phyloP scores from a whole-genome alignment of 1,140 invertebrate species.

The Drosophila lini region DNA sequence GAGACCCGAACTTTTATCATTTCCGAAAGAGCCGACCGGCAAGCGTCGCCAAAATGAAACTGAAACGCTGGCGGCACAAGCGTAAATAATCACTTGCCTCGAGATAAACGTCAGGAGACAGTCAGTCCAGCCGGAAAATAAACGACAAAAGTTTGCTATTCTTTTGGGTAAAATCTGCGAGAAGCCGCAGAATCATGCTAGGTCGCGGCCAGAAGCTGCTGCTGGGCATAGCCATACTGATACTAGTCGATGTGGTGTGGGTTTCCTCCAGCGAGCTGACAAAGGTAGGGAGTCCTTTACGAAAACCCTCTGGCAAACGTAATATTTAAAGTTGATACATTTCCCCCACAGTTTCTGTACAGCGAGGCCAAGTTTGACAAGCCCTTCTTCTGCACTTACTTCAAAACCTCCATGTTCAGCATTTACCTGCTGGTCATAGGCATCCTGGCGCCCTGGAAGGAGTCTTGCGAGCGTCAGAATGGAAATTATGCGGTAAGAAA shows the following conservation, averaged over 20 bases:
- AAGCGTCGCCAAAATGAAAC: conserved; percentile 63
- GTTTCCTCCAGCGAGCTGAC: conserved; percentile 94
- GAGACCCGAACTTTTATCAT: conserved; percentile 12
- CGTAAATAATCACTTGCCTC: conserved; percentile 62
- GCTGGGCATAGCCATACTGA: conserved; percentile 90
- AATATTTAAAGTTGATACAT: conserved; percentile 13
- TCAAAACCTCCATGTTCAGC: conserved; percentile 95
- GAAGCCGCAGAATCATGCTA: conserved; percentile 49
- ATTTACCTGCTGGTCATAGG: conserved; percentile 93
- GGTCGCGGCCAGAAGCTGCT: conserved; percentile 89
- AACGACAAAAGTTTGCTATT: conserved; percentile 13
- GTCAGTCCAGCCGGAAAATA: conserved; percentile 21
- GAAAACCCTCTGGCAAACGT: not conserved
- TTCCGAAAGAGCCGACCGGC: conserved; percentile 7
- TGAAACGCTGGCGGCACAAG: conserved; percentile 71
- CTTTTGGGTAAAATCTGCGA: conserved; percentile 4
- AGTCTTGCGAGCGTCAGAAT: conserved; percentile 88
- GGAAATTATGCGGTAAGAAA: conserved; percentile 87
- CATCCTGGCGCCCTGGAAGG: conserved; percentile 92
- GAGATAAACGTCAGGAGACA: conserved; percentile 22
- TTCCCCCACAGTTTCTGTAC: conserved; percentile 91
- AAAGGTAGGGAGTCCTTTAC: conserved; percentile 86
- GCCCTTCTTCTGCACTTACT: conserved; percentile 95
- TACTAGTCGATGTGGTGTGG: conserved; percentile 95
- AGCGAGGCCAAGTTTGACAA: conserved; percentile 92